A percentile compares a stretch with the other conserved stretches of the same genome.
Conservation (phyloP, 2,888 invertebrate genomes). For the Onchidella celtica region DNA sequence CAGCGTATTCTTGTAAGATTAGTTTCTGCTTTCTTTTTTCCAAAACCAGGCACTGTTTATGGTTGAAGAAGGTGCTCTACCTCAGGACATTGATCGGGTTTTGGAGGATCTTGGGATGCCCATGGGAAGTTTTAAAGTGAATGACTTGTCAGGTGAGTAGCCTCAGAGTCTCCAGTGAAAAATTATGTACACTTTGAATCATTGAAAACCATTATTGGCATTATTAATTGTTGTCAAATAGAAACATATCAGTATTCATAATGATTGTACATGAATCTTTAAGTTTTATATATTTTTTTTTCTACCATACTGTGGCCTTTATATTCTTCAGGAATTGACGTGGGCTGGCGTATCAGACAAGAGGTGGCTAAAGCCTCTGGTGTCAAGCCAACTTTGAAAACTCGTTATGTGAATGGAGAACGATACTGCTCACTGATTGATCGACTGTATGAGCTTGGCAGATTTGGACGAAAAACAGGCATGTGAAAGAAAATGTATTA, state of each 20-base stretch:
- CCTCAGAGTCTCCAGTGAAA: too few relatives aligned
- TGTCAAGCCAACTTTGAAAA: constrained; percentile 58
- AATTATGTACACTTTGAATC: too few relatives aligned
- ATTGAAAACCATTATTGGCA: too few relatives aligned
- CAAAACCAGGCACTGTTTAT: constrained; percentile 63
- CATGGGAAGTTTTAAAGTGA: constrained; percentile 70
- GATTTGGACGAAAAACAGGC: constrained; percentile 76
- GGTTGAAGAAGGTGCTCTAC: constrained; percentile 73
- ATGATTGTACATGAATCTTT: too few relatives aligned
- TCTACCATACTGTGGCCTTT: too few relatives aligned
- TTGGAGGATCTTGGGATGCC: constrained; percentile 74
- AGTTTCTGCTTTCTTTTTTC: not conserved
- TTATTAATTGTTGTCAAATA: too few relatives aligned
- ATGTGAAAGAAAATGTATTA: too few relatives aligned
- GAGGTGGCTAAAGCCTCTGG: constrained; percentile 66
- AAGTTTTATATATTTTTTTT: too few relatives aligned
- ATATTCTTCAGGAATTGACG: constrained; percentile 69
- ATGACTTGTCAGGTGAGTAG: constrained; percentile 71
- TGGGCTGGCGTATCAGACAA: constrained; percentile 64
- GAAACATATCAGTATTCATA: too few relatives aligned
- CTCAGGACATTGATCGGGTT: constrained; percentile 66
- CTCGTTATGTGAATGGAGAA: constrained; percentile 64
- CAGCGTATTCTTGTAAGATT: too few relatives aligned
- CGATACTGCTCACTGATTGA: constrained; percentile 65
- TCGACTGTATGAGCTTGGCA: constrained; percentile 63